A percentile compares a stretch with the other conserved stretches of the same genome.
These are phyloP conservation scores for Hesperophylax magnus DNA, from an alignment of 1,140 invertebrate species.

Conservation along the genomic window DNA sequence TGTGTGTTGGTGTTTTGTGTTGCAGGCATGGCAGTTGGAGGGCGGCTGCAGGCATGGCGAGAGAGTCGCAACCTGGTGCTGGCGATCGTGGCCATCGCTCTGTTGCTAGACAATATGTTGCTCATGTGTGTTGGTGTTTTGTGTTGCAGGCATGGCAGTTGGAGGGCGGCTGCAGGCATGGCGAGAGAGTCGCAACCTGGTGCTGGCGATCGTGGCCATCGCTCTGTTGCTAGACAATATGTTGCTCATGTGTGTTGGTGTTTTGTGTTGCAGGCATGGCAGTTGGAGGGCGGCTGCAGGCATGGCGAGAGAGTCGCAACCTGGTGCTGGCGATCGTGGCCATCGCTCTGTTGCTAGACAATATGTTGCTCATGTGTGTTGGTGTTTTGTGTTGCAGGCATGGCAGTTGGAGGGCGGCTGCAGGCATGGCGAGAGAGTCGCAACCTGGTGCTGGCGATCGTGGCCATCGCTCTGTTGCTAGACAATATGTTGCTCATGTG, in stretches of 20 bases:
- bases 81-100: constrained; percentile 78
- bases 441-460: constrained; percentile 95
- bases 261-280: constrained; percentile 36
- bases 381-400: constrained; percentile 25
- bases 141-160: constrained; percentile 42
- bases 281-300: constrained; percentile 61
- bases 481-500: neutral
- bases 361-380: neutral
- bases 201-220: constrained; percentile 87
- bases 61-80: constrained; percentile 94
- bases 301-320: constrained; percentile 89
- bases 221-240: neutral
- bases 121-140: neutral
- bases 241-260: neutral
- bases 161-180: constrained; percentile 68
- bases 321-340: constrained; percentile 92
- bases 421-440: constrained; percentile 86
- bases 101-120: neutral
- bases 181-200: constrained; percentile 91
- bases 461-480: neutral
- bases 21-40: constrained; percentile 51
- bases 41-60: constrained; percentile 73
- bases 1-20: neutral
- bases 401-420: constrained; percentile 59
- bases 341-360: neutral